Base-by-base conservation (phyloP, 2,888 invertebrate species). In the Smittia sp. region DNA sequence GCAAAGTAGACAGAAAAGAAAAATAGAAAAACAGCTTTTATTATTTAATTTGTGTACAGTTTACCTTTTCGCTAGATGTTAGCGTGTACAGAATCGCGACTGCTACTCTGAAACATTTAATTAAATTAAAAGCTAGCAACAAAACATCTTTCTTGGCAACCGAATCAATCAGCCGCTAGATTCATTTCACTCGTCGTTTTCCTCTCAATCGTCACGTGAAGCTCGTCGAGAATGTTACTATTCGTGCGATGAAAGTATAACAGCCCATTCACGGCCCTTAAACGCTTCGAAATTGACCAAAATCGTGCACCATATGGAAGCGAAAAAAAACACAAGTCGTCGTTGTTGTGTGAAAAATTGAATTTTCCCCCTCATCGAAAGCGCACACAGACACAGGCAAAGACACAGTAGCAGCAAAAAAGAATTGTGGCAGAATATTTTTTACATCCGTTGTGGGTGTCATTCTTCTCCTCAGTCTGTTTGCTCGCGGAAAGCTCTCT, bases 231-330 rank as follows among this genome's bases (percentile, higher is more conserved):
- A 46, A 32, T 32, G 32, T 32, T 32, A 9, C 32, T 32, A 32
- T 32, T 32, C 46, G 15, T 46, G 11, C 15, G 46, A 46, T 46
- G 11, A 46, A n/a, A 11, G 11, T n/a, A 46, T 46, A n/a, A n/a
- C 46, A 46, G 32, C 46, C 46, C 11, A 11, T 46, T 46, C 11
- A n/a, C 46, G 46, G 46, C n/a, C 46, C 46, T 15, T 46, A 46
- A 46, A 2, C 3, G 11, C n/a, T n/a, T 11, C n/a, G 46, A 46
- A 46, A 46, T 46, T 46, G 15, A 46, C 46, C 11, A 46, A 15
- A 46, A n/a, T 46, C 22, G 22, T 68, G 39, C 41, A 68, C 68
- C 68, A 68, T 68, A 68, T 68, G 68, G 68, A 68, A 68, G 32
- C 66, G 15, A 32, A 13, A 63, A 25, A 27, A 63, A 66, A 32